Conservation (phyloP, 2,888 invertebrate genomes). For the Euzophera pinguis region DNA sequence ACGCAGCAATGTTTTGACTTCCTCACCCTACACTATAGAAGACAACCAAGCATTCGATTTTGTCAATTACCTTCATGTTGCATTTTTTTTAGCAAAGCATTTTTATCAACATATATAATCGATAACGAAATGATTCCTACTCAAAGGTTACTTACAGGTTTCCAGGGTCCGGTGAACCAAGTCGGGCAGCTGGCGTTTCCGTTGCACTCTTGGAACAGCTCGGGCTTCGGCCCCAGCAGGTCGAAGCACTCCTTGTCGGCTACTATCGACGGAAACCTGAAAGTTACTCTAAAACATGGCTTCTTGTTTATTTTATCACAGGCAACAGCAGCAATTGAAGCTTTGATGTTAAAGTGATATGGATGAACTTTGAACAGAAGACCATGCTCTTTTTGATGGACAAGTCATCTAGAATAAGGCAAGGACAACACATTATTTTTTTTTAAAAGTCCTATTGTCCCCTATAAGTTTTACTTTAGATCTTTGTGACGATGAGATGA, state of each 20-base stretch:
- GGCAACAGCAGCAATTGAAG: background rate
- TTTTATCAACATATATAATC: no score
- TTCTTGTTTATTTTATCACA: slow-evolving; percentile 10
- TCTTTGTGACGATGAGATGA: no score
- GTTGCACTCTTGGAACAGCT: slow-evolving; percentile 86
- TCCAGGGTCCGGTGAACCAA: slow-evolving; percentile 95
- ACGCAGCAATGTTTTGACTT: no score
- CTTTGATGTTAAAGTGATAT: background rate
- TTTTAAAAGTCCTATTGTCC: no score
- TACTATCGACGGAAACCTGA: slow-evolving; percentile 82
- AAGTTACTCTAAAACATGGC: slow-evolving; percentile 20
- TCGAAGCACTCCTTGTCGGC: slow-evolving; percentile 87
- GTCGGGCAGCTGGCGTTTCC: slow-evolving; percentile 88
- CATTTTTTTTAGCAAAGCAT: no score
- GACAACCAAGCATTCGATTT: no score
- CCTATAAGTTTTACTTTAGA: no score
- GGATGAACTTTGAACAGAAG: background rate
- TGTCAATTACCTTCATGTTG: no score
- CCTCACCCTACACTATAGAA: no score
- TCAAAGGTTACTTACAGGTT: slow-evolving; percentile 82
- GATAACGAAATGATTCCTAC: background rate
- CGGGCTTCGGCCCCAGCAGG: slow-evolving; percentile 84
- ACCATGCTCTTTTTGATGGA: no score
- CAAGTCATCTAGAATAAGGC: no score
- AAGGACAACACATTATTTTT: no score